phyloP scores from a whole-genome alignment of 2,797 vertebrate species.

The Syndactyla subalaris region DNA sequence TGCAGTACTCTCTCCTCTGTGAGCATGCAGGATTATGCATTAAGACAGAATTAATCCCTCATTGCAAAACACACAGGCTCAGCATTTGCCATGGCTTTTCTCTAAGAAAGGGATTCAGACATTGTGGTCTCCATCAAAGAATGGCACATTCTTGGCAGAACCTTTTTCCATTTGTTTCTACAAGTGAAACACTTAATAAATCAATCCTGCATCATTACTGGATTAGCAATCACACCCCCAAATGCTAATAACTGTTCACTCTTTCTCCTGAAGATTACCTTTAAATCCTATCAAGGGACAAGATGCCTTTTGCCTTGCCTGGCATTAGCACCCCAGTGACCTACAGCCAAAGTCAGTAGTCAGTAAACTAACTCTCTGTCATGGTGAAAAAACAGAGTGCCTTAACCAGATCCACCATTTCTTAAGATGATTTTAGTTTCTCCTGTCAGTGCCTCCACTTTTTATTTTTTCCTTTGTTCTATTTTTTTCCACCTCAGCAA shows the following conservation, averaged over 20 bases:
- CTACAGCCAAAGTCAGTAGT: constrained; percentile 14
- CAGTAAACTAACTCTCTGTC: background rate
- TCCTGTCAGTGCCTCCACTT: background rate
- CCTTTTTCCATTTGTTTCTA: constrained; percentile 1
- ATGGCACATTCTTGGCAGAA: background rate
- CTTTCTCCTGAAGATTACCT: constrained; percentile 50
- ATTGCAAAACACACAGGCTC: background rate
- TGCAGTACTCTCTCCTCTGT: background rate
- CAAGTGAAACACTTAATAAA: constrained; percentile 30
- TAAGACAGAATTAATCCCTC: constrained; percentile 8
- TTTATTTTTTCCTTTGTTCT: background rate
- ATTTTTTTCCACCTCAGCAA: background rate
- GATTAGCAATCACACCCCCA: constrained; percentile 35
- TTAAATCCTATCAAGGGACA: constrained; percentile 63
- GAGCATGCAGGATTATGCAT: background rate
- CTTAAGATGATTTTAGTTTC: background rate
- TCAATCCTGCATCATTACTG: background rate
- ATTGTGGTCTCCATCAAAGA: background rate
- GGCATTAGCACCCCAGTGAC: constrained; percentile 36
- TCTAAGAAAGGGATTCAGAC: background rate
- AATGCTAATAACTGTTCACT: constrained; percentile 28
- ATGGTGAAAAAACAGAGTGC: background rate
- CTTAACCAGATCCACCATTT: background rate
- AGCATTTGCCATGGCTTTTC: background rate
- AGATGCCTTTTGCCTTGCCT: constrained; percentile 49